Base-by-base conservation (phyloP, 2,797 vertebrate genomes). In the Gila robusta region DNA sequence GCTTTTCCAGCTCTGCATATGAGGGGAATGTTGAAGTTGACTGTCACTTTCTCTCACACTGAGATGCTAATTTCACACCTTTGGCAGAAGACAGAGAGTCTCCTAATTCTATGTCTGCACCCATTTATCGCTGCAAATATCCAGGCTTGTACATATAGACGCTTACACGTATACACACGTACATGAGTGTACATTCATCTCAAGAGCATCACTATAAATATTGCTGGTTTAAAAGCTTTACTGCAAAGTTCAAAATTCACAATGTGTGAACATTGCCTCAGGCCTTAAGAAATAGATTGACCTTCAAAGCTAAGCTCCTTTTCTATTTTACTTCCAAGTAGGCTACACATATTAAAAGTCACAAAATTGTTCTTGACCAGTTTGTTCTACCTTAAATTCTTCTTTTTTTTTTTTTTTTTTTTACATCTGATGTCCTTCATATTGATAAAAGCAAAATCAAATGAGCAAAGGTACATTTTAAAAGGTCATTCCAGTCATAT, bases 1-100 rank as follows among this genome's bases (percentile, higher is more conserved):
- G 83, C 88, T 89, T 85, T 87, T 83, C 49, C 85, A 88, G 88
- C 89, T 88, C 77, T 90, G 70, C 79, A 78, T 90, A 90, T 89
- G 90, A 84, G 86, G 90, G 94, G 94, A 96, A 96, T 95, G 92
- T 96, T 62, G 91, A 94, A 94, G 94, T 96, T 95, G 94, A 96
- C 95, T 92, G 95, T 92, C 89, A 95, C 89, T 91, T 89, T 92
- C 89, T 91, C 93, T 92, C 92, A 91, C 94, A 91, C 89, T 87
- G 87, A 37, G 84, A 76, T 93, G 93, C 89, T 89, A 92, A 90
- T 94, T 95, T 95, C 91, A 91, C 94, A 94, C 93, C 90, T 84
- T 78, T 81, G 69, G 87, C 79, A 49, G 81, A 94, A 90, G 81
- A 93, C 90, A 94, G 88, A 84, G 56, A 26, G 41, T 87, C 91